Base-by-base conservation (phyloP, 2,888 invertebrate genomes). In the Andrena chrysosceles region DNA sequence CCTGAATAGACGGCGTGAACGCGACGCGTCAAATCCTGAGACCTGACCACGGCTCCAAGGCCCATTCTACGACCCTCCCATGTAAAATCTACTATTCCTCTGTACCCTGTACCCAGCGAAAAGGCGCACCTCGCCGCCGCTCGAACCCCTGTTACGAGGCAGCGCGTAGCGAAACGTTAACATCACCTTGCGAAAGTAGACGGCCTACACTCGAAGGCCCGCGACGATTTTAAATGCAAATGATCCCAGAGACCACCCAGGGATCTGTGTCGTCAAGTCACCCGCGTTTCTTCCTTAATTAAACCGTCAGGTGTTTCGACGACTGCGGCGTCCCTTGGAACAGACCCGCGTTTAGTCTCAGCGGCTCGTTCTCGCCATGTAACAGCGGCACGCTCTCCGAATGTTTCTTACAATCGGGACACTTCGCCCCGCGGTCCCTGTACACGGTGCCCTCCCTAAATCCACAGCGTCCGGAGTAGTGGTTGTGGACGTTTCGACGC, bases 371-470 rank as follows among this genome's bases (percentile, higher is more conserved):
- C 64, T 81, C 72, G 42, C 60, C 64, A 31, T 81, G 52, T 35
- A 91, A 81, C 26, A 91, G 83, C 16, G 91, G 91, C 67, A 87
- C 84, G 49, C 89, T 91, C 68, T 91, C 91, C 31, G 90, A 69
- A 67, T 67, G 60, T 69, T 29, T 31, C 26, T 29, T 52, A 52
- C 67, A 68, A 60, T 79, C 83, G 33, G 59, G 69, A 79, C 81
- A 80, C 31, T 85, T 77, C 29, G 67, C 66, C 52, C 68, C 49
- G 35, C 75, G 62, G 23, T 56, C 81, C 56, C 62, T 67, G 63
- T 31, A 72, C 49, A 54, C 42, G 26, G n/a, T 13, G 42, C 16
- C 31, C 48, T 66, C 66, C 52, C 73, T 63, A 20, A 59, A 59
- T 60, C 49, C 59, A 48, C 42, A 68, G 78, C 49, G 26, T 35